phyloP scores from a whole-genome alignment of 1,140 invertebrate genomes.

The Planococcus citri region DNA sequence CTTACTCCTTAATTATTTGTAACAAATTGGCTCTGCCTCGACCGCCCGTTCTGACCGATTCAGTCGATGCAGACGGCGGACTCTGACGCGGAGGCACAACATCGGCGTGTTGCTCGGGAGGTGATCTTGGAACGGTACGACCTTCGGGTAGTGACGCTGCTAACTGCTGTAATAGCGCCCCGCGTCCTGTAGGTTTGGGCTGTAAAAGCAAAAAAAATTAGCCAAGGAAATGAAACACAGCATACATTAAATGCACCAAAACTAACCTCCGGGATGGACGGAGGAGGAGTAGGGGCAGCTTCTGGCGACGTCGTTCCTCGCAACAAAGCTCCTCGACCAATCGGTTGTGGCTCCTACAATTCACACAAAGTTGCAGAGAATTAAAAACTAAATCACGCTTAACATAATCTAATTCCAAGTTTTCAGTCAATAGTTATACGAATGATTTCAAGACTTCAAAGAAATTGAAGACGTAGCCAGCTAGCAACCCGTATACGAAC shows the following conservation, averaged over 20 bases:
- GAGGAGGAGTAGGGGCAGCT: no score
- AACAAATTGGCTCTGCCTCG: not conserved
- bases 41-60: not conserved
- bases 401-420: no score
- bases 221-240: not conserved
- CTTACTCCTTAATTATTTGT: not conserved
- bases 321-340: not conserved
- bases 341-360: not conserved
- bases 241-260: no score
- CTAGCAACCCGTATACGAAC: no score
- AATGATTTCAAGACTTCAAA: no score
- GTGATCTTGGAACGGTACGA: not conserved
- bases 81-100: not conserved
- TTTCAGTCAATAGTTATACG: no score
- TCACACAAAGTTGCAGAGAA: no score
- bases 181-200: not conserved
- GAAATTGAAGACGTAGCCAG: no score
- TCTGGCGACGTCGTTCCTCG: not conserved
- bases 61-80: not conserved
- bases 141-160: not conserved
- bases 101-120: not conserved
- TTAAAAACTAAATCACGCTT: no score
- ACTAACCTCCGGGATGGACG: no score
- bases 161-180: not conserved
- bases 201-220: no score